Evolutionary conservation across 2,797 vertebrate genomes (phyloP).

Genomic region (Onychomys torridus): DNA sequence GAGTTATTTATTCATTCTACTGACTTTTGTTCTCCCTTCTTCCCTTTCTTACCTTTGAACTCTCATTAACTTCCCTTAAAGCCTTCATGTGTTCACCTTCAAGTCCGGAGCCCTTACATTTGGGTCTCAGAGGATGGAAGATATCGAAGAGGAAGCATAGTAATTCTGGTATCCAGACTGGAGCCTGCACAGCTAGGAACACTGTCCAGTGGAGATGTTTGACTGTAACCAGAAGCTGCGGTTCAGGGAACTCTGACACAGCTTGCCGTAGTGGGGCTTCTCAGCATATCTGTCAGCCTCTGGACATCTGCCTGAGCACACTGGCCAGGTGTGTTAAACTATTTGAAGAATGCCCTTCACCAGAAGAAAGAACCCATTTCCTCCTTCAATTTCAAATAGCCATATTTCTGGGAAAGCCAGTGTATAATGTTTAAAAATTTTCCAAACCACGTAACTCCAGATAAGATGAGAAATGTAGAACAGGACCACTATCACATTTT

Average conservation of each 20-base stretch:
- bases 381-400: background rate
- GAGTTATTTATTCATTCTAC: background rate
- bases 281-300: background rate
- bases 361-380: background rate
- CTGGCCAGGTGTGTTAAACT: background rate
- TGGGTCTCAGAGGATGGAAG: background rate
- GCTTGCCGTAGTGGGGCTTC: background rate
- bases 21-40: background rate
- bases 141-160: background rate
- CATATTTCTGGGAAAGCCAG: slow-evolving; percentile 20
- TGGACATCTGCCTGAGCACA: background rate
- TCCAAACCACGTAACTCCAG: background rate
- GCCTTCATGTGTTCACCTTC: background rate
- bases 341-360: slow-evolving; percentile 20
- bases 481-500: background rate
- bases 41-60: background rate
- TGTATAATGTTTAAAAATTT: background rate
- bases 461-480: background rate
- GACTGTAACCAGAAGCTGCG: background rate
- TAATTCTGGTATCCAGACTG: background rate
- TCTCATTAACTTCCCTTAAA: background rate
- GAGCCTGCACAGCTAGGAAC: background rate
- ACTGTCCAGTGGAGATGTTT: background rate
- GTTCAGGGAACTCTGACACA: background rate
- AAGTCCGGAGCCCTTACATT: background rate